Base-by-base conservation (phyloP, 2,888 invertebrate genomes). In the Noctua janthina region DNA sequence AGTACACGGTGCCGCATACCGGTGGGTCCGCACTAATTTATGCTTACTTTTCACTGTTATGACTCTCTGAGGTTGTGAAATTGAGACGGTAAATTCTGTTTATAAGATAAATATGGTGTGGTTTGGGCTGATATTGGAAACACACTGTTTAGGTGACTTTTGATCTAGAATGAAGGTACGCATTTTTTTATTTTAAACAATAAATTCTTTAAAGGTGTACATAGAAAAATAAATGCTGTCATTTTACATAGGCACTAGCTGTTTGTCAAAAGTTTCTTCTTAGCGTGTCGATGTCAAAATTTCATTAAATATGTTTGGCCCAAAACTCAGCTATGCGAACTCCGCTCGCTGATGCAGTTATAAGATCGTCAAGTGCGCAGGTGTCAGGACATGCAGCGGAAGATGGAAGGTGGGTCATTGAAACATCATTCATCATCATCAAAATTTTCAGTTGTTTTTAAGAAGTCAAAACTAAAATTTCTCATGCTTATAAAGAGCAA, bases 21-120 rank as follows among this genome's bases (percentile, higher is more conserved):
- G 68, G 79, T 74, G 79, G 81, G 74, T 78, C 71, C 74, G 76
- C 72, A 79, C 80, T 89, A 90, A 90, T 90, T 90, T 90, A 90
- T 89, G 87, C 85, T 79, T 87, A 90, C 87, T 90, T 90, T 89
- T 84, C 87, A 81, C 82, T 75, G 82, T 84, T 83, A 87, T 81
- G 70, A 74, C 72, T 79, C 74, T 75, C 79, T 69, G 72, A 81
- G 67, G 82, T 76, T 66, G 75, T 69, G 79, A 83, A 87, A 87
- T 89, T 88, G 81, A 79, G 76, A 68, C 76, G 71, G 84, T 88
- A 87, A 88, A 89, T 89, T 88, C 64, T 66, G 59, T 69, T 59
- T 68, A 54, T 84, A 66, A 69, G 43, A 46, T 71, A 68, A 71
- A 67, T 67, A 43, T 62, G 51, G 64, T 51, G 23, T 70, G 49